phyloP scores from a whole-genome alignment of 2,113 vertebrate genomes.

The Ceuthmochares aereus region DNA sequence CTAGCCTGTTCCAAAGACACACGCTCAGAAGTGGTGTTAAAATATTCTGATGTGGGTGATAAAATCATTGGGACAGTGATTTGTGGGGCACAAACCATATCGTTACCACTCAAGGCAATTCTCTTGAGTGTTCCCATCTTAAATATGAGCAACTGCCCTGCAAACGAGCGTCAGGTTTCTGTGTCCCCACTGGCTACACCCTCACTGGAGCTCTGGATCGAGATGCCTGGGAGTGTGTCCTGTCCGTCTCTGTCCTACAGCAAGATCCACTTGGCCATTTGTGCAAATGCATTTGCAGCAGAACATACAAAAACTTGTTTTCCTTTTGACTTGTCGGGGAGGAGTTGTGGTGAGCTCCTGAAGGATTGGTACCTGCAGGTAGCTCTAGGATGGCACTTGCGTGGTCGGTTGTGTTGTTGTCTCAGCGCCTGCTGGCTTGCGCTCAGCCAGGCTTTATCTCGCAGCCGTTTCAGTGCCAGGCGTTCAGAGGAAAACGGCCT shows the following conservation, averaged over 20 bases:
- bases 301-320: neutral
- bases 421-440: neutral
- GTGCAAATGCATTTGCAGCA: neutral
- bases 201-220: neutral
- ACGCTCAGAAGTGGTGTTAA: fast-evolving
- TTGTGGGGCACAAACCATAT: neutral
- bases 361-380: neutral
- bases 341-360: conserved; percentile 16
- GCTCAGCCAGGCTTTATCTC: neutral
- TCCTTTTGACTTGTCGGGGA: neutral
- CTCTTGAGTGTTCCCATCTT: neutral
- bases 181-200: neutral
- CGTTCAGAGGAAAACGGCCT: neutral
- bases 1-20: neutral
- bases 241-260: neutral
- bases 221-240: neutral
- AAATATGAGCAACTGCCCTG: neutral
- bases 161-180: neutral
- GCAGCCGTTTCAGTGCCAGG: neutral
- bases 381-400: neutral
- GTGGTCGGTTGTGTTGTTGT: fast-evolving
- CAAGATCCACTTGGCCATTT: neutral
- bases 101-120: neutral
- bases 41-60: neutral
- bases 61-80: neutral